Base-by-base conservation (phyloP, 2,888 invertebrate genomes). In the Diaphora mendica region DNA sequence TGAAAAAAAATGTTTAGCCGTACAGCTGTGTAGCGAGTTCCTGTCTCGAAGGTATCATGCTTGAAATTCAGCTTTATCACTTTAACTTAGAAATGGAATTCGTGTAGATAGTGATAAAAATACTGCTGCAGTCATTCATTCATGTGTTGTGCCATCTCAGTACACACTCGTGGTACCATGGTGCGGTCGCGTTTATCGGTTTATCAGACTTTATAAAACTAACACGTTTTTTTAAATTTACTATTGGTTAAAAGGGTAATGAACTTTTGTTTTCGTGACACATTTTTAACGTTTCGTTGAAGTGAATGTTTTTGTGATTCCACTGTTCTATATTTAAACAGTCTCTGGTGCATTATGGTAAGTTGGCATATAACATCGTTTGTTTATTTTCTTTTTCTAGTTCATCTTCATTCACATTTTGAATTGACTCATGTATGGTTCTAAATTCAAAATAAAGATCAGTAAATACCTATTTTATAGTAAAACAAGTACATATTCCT, bases 71-170 rank as follows among this genome's bases (percentile, higher is more conserved):
- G 62, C 79, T 80, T 64, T 83, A 80, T 23, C 8, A 11, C n/a
- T 7, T 64, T 7, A 17, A 0, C 0, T 3, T 78, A 83, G 64
- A 77, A 81, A 48, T 44, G 68, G 70, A 20, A 75, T 76, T 83
- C 65, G 71, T 66, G 71, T 77, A 72, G 55, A 65, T 2, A 9
- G 13, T 30, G 59, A 75, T 70, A 71, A 70, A 75, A 80, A 79
- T 81, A 83, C 68, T 79, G 74, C 82, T 81, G 81, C 84, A 83
- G 83, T 83, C 83, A 83, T 83, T 83, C 83, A 83, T 83, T 82
- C 83, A 80, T 80, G 74, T 81, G 79, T 83, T 80, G 80, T 79
- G 75, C 77, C 81, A 79, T 79, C 80, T 48, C 30, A 83, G 83
- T 83, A 79, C 59, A 79, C 75, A 77, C 75, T 82, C 59, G 83